These are phyloP conservation scores for Ameiurus melas DNA, from an alignment of 2,113 vertebrate species.

Conservation along the genomic window DNA sequence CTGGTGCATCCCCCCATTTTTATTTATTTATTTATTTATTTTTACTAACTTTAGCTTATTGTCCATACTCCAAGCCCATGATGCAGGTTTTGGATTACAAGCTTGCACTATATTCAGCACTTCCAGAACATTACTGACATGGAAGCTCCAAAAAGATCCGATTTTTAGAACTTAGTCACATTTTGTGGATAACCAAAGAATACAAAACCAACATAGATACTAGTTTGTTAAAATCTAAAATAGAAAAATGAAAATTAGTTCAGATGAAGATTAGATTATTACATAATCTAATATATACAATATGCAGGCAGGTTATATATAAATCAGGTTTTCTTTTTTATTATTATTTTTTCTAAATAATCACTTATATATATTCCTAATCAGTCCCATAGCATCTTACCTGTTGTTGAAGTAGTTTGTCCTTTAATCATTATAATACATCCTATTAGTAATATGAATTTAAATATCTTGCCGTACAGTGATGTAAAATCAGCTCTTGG, in stretches of 20 bases:
- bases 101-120: neutral
- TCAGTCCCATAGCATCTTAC: conserved; percentile 40
- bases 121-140: neutral
- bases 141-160: neutral
- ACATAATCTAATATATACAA: neutral
- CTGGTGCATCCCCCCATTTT: no score
- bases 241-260: neutral
- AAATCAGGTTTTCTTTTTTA: neutral
- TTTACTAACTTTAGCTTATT: no score
- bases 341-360: neutral
- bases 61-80: neutral
- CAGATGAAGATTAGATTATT: neutral
- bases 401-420: conserved; percentile 26
- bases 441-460: conserved; percentile 51
- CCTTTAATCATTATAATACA: conserved; percentile 33
- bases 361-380: neutral
- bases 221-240: neutral
- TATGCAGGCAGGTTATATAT: neutral
- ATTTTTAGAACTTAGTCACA: neutral
- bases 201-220: neutral
- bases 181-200: neutral
- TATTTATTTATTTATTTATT: no score
- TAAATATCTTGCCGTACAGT: conserved; percentile 36
- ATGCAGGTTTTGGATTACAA: neutral
- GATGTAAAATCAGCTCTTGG: neutral